Evolutionary conservation across 1,140 invertebrate genomes (phyloP).

Genomic region (Ceratitis capitata): DNA sequence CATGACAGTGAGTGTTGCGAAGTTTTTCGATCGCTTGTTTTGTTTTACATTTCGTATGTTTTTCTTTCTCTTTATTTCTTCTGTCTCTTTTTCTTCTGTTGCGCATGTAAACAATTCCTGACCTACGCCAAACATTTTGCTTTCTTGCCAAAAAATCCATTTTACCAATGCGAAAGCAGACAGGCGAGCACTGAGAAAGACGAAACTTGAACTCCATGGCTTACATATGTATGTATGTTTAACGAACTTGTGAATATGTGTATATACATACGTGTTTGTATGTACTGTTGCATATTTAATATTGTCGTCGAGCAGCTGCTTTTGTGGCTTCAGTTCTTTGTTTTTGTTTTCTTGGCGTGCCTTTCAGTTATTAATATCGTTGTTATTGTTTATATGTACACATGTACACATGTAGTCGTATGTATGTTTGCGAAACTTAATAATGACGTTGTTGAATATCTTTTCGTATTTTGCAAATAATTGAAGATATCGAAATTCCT

Average conservation of each 20-base stretch:
- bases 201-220: conserved; percentile 8
- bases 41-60: background rate
- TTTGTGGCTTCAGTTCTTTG: background rate
- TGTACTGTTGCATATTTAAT: no score
- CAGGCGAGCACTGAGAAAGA: background rate
- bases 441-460: no score
- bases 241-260: background rate
- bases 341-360: background rate
- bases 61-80: background rate
- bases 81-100: background rate
- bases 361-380: background rate
- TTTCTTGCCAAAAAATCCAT: background rate
- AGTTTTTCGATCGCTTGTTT: background rate
- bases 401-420: background rate
- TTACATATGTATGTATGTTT: no score
- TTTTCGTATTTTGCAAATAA: background rate
- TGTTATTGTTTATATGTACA: background rate
- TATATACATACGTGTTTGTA: background rate
- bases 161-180: background rate
- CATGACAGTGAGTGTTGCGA: background rate
- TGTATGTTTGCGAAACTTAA: background rate
- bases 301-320: background rate
- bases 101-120: conserved; percentile 16
- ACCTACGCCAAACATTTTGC: conserved; percentile 34
- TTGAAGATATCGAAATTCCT: no score